Evolutionary conservation across 2,113 vertebrate species (phyloP).

Genomic region (Cynopterus brachyotis): DNA sequence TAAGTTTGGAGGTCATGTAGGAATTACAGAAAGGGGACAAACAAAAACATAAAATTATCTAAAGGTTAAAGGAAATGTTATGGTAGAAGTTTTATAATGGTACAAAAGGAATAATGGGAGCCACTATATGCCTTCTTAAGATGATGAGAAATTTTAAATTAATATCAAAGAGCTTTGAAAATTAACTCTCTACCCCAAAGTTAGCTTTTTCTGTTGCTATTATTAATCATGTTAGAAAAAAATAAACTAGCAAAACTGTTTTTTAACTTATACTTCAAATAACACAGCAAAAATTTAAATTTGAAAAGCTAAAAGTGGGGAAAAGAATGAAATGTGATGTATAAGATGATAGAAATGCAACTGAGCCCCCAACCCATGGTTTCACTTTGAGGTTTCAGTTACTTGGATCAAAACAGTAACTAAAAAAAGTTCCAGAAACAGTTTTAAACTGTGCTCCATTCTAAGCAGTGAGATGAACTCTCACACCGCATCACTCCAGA

Average conservation of each 20-base stretch:
- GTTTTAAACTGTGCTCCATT: neutral
- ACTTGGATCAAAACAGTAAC: neutral
- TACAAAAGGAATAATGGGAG: neutral
- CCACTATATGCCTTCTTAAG: neutral
- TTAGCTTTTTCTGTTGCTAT: neutral
- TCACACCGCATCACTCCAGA: accelerated
- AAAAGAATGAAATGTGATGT: neutral
- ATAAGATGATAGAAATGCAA: neutral
- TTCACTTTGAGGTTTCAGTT: neutral
- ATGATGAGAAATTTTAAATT: neutral
- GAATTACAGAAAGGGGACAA: neutral
- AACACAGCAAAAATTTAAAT: conserved; percentile 4
- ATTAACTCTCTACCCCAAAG: neutral
- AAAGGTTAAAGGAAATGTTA: neutral
- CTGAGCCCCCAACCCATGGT: neutral
- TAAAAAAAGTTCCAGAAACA: neutral
- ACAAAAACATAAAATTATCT: conserved; percentile 9
- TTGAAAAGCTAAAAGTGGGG: neutral
- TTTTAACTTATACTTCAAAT: neutral
- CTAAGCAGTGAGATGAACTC: neutral
- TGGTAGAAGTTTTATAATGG: neutral
- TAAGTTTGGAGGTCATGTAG: neutral
- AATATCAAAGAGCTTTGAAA: neutral
- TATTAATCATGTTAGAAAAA: neutral
- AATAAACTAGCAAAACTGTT: neutral